Percentiles rank a stretch among this genome's conserved stretches.
phyloP scores from a whole-genome alignment of 2,888 invertebrate genomes.

The Ceratothoa steindachneri region DNA sequence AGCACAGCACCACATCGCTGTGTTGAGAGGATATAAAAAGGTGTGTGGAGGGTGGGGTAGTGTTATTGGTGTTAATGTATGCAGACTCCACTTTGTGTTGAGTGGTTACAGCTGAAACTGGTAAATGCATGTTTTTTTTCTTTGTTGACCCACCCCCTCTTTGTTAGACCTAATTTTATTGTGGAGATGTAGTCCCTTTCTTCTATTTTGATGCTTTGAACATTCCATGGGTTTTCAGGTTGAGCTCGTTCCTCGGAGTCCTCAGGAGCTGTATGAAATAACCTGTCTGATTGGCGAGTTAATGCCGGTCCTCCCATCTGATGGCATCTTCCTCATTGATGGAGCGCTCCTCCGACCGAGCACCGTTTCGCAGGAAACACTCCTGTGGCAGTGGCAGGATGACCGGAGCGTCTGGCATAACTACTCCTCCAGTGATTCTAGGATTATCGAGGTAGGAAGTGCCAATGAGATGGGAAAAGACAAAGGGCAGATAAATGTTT shows the following conservation, averaged over 20 bases:
- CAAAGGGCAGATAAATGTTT: not conserved
- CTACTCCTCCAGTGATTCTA: conserved; percentile 86
- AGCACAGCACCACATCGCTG: too few species aligned
- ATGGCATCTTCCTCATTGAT: conserved; percentile 94
- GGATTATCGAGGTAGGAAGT: conserved; percentile 78
- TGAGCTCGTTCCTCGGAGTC: conserved; percentile 82
- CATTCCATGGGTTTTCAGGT: too few species aligned
- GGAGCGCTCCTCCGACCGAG: conserved; percentile 62
- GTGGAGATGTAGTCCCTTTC: too few species aligned
- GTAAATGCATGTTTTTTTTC: too few species aligned
- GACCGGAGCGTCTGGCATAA: conserved; percentile 86
- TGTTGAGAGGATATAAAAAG: too few species aligned
- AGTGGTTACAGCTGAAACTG: too few species aligned
- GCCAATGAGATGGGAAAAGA: not conserved
- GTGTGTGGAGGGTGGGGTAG: too few species aligned
- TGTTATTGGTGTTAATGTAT: too few species aligned
- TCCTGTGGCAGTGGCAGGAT: conserved; percentile 96
- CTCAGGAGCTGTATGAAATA: conserved; percentile 95
- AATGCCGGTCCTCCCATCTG: conserved; percentile 90
- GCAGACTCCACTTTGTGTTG: too few species aligned
- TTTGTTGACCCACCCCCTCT: too few species aligned
- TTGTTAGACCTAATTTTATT: too few species aligned
- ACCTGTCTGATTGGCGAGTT: conserved; percentile 94
- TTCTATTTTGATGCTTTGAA: too few species aligned
- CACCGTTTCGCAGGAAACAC: conserved; percentile 62